phyloP scores from a whole-genome alignment of 2,888 invertebrate genomes.

The Thyatira batis region DNA sequence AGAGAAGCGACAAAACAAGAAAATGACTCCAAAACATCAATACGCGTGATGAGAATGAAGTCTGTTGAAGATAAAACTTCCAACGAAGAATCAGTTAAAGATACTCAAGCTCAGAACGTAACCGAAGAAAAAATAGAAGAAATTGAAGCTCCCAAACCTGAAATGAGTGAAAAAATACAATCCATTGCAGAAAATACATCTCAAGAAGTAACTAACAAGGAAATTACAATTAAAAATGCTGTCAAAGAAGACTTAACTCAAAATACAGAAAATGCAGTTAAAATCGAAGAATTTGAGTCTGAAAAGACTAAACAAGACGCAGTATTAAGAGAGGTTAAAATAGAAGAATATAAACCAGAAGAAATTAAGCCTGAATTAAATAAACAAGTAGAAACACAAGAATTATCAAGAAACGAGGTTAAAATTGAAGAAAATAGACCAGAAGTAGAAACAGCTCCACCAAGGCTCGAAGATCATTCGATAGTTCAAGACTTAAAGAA shows the following conservation, averaged over 20 bases:
- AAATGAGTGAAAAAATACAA: constrained; percentile 16
- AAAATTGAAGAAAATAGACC: background rate
- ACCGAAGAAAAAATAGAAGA: constrained; percentile 10
- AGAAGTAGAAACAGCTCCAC: too few relatives aligned
- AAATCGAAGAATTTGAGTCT: background rate
- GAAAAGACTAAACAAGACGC: background rate
- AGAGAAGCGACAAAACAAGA: too few relatives aligned
- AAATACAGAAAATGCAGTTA: constrained; percentile 1
- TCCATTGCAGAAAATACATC: constrained; percentile 10
- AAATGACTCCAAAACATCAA: background rate
- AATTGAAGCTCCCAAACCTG: constrained; percentile 2
- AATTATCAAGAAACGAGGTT: background rate
- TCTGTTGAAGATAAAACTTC: constrained; percentile 7
- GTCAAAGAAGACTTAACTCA: background rate
- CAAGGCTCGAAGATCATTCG: too few relatives aligned
- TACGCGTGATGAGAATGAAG: background rate
- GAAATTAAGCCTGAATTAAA: background rate
- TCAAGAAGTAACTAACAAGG: constrained; percentile 20
- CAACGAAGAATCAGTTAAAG: background rate
- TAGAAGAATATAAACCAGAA: background rate
- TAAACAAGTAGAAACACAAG: background rate
- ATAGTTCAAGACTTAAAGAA: background rate
- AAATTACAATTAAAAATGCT: too few relatives aligned
- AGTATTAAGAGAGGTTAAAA: too few relatives aligned
- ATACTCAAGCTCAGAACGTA: background rate